Conservation (phyloP, 1,140 invertebrate genomes). For the Temnothorax curvispinosus region DNA sequence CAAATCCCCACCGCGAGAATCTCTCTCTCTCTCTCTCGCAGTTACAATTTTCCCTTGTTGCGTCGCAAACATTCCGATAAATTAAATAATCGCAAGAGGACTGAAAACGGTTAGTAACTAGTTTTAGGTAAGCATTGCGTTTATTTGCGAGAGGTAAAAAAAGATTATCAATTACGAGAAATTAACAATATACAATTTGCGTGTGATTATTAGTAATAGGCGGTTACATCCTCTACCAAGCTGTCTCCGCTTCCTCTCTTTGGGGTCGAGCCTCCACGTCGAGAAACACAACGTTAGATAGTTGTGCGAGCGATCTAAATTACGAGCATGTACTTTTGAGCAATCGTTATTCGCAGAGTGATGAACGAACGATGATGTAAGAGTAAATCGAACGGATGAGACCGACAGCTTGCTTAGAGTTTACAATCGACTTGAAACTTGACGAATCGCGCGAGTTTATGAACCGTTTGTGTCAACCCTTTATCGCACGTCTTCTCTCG, state of each 20-base stretch:
- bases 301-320: slow-evolving; percentile 10
- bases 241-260: slow-evolving; percentile 67
- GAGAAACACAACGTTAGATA: neutral
- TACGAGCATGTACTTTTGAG: neutral
- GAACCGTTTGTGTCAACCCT: slow-evolving; percentile 16
- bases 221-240: slow-evolving; percentile 77
- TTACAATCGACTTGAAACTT: slow-evolving; percentile 75
- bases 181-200: slow-evolving; percentile 81
- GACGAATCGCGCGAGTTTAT: neutral
- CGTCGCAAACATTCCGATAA: slow-evolving; percentile 20
- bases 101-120: slow-evolving; percentile 82
- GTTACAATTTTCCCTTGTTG: neutral
- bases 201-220: slow-evolving; percentile 71
- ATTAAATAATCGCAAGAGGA: slow-evolving; percentile 62
- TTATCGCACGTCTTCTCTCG: slow-evolving; percentile 1
- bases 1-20: neutral
- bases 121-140: slow-evolving; percentile 82
- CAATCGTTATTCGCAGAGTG: neutral
- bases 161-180: slow-evolving; percentile 70
- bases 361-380: neutral
- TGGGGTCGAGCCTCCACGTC: neutral
- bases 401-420: slow-evolving; percentile 78
- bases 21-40: neutral
- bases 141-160: slow-evolving; percentile 81
- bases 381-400: slow-evolving; percentile 1